Evolutionary conservation across 2,888 invertebrate genomes (phyloP).

Genomic region (Sisyra terminalis): DNA sequence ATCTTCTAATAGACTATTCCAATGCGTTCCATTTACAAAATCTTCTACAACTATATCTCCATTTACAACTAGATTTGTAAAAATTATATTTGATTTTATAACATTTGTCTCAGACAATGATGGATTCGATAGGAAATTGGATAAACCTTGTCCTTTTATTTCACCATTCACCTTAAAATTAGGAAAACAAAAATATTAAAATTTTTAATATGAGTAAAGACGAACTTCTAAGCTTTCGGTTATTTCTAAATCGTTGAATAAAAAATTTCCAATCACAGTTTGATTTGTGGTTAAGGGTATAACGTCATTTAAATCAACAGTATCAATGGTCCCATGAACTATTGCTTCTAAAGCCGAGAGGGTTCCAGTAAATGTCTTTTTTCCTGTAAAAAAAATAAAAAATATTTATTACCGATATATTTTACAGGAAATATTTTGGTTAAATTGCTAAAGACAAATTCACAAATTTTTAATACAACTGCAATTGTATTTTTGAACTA

Average conservation of each 20-base stretch:
- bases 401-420: background rate
- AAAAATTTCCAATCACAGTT: conserved; percentile 26
- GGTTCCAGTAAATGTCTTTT: conserved; percentile 28
- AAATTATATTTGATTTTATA: conserved; percentile 28
- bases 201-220: too few species aligned
- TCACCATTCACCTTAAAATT: conserved; percentile 31
- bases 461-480: too few species aligned
- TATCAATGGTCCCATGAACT: conserved; percentile 27
- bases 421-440: background rate
- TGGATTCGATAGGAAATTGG: conserved; percentile 29
- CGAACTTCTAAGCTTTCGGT: conserved; percentile 30
- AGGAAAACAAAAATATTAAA: too few species aligned
- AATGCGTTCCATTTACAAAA: conserved; percentile 24
- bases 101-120: conserved; percentile 26
- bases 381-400: conserved; percentile 11
- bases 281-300: conserved; percentile 30
- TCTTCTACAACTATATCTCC: conserved; percentile 30
- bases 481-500: too few species aligned
- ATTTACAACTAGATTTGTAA: conserved; percentile 29
- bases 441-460: too few species aligned
- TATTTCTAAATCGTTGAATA: conserved; percentile 34
- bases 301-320: conserved; percentile 26
- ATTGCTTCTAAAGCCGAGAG: conserved; percentile 24
- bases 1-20: conserved; percentile 27
- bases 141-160: conserved; percentile 25